Base-by-base conservation (phyloP, 2,888 invertebrate genomes). In the Campaea margaritaria region DNA sequence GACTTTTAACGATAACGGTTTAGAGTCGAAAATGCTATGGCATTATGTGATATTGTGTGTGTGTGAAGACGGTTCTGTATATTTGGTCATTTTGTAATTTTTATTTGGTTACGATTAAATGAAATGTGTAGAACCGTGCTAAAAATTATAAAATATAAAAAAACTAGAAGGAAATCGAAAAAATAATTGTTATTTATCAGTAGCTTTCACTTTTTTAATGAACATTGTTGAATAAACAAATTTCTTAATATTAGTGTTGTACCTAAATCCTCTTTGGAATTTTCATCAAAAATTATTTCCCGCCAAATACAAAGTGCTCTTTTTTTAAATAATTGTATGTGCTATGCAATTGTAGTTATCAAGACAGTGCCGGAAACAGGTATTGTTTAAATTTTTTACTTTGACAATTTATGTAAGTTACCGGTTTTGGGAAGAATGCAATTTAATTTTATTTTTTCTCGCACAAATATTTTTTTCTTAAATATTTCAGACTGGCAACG, bases 1-100 rank as follows among this genome's bases (percentile, higher is more conserved):
- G 93, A 93, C 77, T 93, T 93, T 73, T 93, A 84, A 85, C 64
- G 69, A 74, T 70, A 68, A 65, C 58, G 68, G 58, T 49, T 53
- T 55, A 64, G 64, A 64, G 72, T 74, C 71, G 73, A 75, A 60
- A 71, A 72, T 74, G 65, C 73, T 70, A 73, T 63, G 77, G 76
- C 75, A 75, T 73, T 69, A 71, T 82, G 81, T 81, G 81, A 82
- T 82, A 81, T 73, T 73, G 69, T 73, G 75, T 63, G 75, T 63
- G 64, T 67, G 50, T 57, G 49, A 46, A 56, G 49, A 54, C 53
- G 61, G 55, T 34, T 45, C 56, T 51, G 49, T 47, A 16, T 49
- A 43, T 13, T 53, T 43, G 49, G 53, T 58, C 46, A 39, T 46
- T 63, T 52, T 58, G 60, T 64, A 28, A n/a, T n/a, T 55, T 46